These are phyloP conservation scores for Colistium nudipinnis DNA, from an alignment of 2,113 vertebrate genomes.

Conservation along the genomic window DNA sequence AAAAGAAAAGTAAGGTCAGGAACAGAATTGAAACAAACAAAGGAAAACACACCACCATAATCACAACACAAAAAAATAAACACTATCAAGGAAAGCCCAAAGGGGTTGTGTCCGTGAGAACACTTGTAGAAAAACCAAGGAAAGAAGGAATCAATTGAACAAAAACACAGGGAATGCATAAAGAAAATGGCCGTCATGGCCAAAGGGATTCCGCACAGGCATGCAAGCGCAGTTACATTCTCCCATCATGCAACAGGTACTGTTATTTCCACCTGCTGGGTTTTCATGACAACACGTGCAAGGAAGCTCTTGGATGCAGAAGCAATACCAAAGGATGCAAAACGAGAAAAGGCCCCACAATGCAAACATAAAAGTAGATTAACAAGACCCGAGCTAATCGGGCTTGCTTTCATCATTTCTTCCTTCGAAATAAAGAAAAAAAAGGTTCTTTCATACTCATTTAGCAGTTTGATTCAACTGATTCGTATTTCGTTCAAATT, in stretches of 20 bases:
- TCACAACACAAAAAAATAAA: constrained; percentile 72
- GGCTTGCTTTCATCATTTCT: constrained; percentile 83
- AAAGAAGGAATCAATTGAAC: constrained; percentile 72
- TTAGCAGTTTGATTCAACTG: constrained; percentile 78
- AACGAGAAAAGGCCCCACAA: constrained; percentile 95
- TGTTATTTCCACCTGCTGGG: constrained; percentile 86
- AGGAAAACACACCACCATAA: constrained; percentile 67
- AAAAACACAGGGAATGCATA: constrained; percentile 74
- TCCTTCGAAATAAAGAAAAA: constrained; percentile 76
- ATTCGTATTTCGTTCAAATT: constrained; percentile 77
- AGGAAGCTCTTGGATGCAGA: constrained; percentile 86
- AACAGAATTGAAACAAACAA: constrained; percentile 72
- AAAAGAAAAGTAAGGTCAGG: constrained; percentile 69
- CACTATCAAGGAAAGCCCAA: constrained; percentile 69
- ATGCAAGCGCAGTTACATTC: constrained; percentile 98
- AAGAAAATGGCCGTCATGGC: constrained; percentile 67
- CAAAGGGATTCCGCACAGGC: constrained; percentile 79
- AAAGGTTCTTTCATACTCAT: constrained; percentile 73
- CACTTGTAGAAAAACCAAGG: constrained; percentile 54
- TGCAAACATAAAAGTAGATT: constrained; percentile 90
- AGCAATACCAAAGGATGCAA: constrained; percentile 98
- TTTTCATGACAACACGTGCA: constrained; percentile 96
- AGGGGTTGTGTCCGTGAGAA: constrained; percentile 71
- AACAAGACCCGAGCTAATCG: constrained; percentile 86
- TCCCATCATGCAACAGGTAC: constrained; percentile 95